Evolutionary conservation across 35 echinoderm and acorn worm species (phyloP), one percentile per base, ranked within the genome.

Genomic region (Ptychodera flava): DNA sequence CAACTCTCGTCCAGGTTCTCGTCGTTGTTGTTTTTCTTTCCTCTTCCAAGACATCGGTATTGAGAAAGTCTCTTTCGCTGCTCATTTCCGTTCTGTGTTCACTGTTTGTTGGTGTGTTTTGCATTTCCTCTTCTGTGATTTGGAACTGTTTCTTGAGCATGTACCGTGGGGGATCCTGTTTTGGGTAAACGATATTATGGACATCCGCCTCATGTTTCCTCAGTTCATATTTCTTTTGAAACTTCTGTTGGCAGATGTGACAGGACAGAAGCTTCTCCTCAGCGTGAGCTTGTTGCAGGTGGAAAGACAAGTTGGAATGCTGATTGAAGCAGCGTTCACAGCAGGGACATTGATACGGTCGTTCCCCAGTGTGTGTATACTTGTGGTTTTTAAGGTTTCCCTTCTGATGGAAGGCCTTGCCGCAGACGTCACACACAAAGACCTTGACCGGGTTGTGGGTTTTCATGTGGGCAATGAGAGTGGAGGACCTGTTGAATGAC

Each of bases 361-460:
- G 94, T 37, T 94, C 96, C 1, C 85, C 90, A 34, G 92, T 99
- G 37, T 99, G 96, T 16, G 96, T 99, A 28, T 94, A 76, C 35
- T 91, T 94, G 35, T 99, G 96, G 45, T 99, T 99, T 89, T 99
- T 99, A 88, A 94, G 94, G 76, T 99, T 99, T 14, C 96, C 96
- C 36, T 99, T 99, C 90, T 99, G 96, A 78, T 99, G 96, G 78
- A 99, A 99, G 1, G 92, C 92, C 79, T 99, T 99, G 32, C 96
- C 96, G 79, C 96, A 99, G 38, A 89, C 94, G 76, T 99, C 96
- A 79, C 96, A 99, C 16, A 92, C 78, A 80, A 94, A 99, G 28
- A 92, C 90, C 85, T 99, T 99, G 78, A 88, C 94, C 32, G 94
- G 90, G 77, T 92, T 92, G 89, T 99, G 96, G 36, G 94, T 99